Evolutionary conservation across 2,113 vertebrate species (phyloP).

Genomic region (Odocoileus hemionus): DNA sequence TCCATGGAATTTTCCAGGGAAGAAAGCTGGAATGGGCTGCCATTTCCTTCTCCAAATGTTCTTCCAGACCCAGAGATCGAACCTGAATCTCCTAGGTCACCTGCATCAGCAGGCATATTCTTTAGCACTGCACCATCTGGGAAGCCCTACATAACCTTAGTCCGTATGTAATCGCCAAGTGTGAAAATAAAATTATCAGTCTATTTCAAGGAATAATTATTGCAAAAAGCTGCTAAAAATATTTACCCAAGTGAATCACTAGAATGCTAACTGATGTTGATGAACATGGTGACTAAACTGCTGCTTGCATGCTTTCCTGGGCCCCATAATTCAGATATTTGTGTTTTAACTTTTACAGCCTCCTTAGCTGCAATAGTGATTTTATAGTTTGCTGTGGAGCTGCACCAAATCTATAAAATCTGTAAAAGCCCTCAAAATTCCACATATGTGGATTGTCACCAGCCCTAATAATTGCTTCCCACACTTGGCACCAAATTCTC

Average conservation of each 20-base stretch:
- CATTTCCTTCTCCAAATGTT: not conserved
- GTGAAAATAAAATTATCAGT: conserved; percentile 32
- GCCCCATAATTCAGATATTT: not conserved
- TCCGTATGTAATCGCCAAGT: not conserved
- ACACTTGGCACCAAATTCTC: conserved; percentile 15
- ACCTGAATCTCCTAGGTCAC: not conserved
- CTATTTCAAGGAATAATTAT: conserved; percentile 10
- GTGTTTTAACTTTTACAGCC: conserved; percentile 35
- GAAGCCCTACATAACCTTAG: not conserved
- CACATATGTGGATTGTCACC: conserved; percentile 29
- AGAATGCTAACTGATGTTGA: not conserved
- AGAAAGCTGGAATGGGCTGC: not conserved
- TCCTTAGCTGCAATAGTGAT: conserved; percentile 22
- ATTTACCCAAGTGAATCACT: not conserved
- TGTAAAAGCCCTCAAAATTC: conserved; percentile 57
- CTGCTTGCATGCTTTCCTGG: not conserved
- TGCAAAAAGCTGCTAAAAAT: conserved; percentile 14
- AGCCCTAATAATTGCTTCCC: conserved; percentile 10
- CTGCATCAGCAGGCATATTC: not conserved
- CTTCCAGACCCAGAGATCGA: not conserved
- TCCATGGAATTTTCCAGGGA: not conserved
- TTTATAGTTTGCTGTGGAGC: conserved; percentile 9
- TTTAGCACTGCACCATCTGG: not conserved
- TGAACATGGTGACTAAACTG: not conserved
- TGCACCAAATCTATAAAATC: conserved; percentile 39